Evolutionary conservation across 1,140 invertebrate species (phyloP).

Genomic region (Onthophagus taurus): DNA sequence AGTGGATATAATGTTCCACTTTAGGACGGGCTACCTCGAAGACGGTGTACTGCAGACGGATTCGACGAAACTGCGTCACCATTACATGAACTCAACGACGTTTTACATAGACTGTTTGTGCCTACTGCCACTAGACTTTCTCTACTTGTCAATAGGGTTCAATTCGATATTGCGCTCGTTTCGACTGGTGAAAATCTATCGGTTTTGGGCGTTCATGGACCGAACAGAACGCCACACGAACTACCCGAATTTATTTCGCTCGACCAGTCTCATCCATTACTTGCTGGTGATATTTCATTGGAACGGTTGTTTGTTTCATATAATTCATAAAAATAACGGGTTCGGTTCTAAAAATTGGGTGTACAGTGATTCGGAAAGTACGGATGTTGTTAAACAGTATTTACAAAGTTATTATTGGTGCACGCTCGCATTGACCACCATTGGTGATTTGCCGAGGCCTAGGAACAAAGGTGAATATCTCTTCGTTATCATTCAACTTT

Average conservation of each 20-base stretch:
- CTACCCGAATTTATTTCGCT: constrained; percentile 96
- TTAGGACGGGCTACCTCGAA: constrained; percentile 92
- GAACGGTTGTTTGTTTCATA: constrained; percentile 97
- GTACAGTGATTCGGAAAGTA: constrained; percentile 69
- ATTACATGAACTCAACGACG: constrained; percentile 97
- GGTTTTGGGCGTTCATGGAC: constrained; percentile 98
- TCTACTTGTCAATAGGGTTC: constrained; percentile 94
- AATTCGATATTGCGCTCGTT: constrained; percentile 95
- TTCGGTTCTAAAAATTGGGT: constrained; percentile 89
- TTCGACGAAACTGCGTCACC: constrained; percentile 80
- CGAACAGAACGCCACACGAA: constrained; percentile 96
- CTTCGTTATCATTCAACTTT: constrained; percentile 81
- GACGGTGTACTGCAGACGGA: constrained; percentile 96
- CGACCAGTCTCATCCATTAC: constrained; percentile 89
- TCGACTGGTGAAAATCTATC: constrained; percentile 95
- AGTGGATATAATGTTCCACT: constrained; percentile 93
- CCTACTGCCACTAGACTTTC: constrained; percentile 92
- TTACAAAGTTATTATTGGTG: constrained; percentile 98
- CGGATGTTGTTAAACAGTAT: constrained; percentile 88
- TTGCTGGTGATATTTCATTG: constrained; percentile 97
- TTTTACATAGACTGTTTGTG: constrained; percentile 99
- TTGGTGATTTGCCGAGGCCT: constrained; percentile 69
- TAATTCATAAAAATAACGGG: constrained; percentile 89
- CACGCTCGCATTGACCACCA: constrained; percentile 88
- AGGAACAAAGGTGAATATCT: constrained; percentile 84